Evolutionary conservation across 2,888 invertebrate genomes (phyloP).

Genomic region (Pachliopta kotzebuea): DNA sequence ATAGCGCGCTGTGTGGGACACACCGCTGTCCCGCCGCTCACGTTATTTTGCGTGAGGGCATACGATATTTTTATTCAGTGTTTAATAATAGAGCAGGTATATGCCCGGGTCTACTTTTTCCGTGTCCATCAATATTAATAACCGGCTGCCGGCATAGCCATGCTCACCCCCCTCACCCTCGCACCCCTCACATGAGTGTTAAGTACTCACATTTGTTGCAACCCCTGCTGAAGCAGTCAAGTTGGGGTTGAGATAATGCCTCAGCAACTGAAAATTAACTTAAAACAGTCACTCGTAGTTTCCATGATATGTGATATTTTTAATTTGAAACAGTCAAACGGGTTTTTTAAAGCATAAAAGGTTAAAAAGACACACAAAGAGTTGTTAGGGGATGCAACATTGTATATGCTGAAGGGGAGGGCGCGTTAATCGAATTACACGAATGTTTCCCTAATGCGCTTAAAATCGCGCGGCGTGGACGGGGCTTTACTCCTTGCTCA

Average conservation of each 20-base stretch:
- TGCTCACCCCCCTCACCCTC: no score
- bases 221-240: no score
- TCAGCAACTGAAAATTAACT: no score
- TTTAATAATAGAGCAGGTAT: constrained; percentile 53
- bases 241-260: no score
- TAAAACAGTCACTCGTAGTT: no score
- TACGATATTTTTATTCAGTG: constrained; percentile 58
- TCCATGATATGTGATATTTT: no score
- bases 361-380: no score
- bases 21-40: constrained; percentile 39
- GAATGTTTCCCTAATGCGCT: constrained; percentile 58
- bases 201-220: no score
- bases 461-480: constrained; percentile 51
- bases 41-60: constrained; percentile 57
- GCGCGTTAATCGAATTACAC: constrained; percentile 65
- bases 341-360: no score
- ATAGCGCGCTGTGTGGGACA: no score
- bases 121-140: constrained; percentile 33
- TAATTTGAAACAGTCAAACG: no score
- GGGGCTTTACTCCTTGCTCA: background rate
- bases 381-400: background rate
- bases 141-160: background rate
- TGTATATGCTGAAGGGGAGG: constrained; percentile 23
- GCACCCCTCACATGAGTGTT: no score
- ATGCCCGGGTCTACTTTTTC: constrained; percentile 23